These are phyloP conservation scores for Yponomeuta malinellus DNA, from an alignment of 2,888 invertebrate species.

Conservation along the genomic window DNA sequence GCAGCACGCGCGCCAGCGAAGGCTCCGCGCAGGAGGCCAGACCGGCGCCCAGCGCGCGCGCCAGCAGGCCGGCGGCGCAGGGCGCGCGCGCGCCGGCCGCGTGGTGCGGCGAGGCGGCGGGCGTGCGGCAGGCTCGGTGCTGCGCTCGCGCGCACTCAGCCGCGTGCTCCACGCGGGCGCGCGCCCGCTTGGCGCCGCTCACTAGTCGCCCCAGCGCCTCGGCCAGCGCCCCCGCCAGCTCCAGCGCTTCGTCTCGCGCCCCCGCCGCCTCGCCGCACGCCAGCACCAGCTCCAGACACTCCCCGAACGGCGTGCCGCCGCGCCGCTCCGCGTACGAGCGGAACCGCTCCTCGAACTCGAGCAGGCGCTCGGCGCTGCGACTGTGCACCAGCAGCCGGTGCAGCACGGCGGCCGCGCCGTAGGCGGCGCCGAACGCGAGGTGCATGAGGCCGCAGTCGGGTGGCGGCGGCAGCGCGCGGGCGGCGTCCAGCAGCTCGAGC, in stretches of 20 bases:
- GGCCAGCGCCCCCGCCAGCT: constrained; percentile 70
- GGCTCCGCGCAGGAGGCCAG: constrained; percentile 51
- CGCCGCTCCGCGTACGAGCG: constrained; percentile 76
- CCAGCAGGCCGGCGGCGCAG: constrained; percentile 68
- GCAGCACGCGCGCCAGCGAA: constrained; percentile 58
- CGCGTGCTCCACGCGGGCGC: constrained; percentile 74
- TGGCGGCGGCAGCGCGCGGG: constrained; percentile 35
- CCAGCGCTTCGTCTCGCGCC: constrained; percentile 37
- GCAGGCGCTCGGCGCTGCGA: constrained; percentile 64
- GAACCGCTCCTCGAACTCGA: constrained; percentile 76
- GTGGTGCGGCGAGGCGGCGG: constrained; percentile 71
- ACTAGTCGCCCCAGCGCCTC: constrained; percentile 74
- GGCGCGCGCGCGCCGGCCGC: constrained; percentile 52
- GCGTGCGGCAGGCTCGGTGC: constrained; percentile 68
- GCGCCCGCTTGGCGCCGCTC: constrained; percentile 71
- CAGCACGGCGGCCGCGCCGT: constrained; percentile 76
- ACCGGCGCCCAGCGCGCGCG: constrained; percentile 59
- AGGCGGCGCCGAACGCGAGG: constrained; percentile 76
- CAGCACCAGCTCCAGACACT: constrained; percentile 72
- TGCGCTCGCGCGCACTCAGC: constrained; percentile 67
- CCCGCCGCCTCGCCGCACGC: constrained; percentile 57
- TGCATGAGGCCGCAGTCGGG: constrained; percentile 62
- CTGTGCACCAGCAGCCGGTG: constrained; percentile 76
- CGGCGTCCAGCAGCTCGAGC: constrained; percentile 75
- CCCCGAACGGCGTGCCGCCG: constrained; percentile 73